Conservation (phyloP, 2,797 vertebrate genomes). For the Cynodonichthys magdalenae region DNA sequence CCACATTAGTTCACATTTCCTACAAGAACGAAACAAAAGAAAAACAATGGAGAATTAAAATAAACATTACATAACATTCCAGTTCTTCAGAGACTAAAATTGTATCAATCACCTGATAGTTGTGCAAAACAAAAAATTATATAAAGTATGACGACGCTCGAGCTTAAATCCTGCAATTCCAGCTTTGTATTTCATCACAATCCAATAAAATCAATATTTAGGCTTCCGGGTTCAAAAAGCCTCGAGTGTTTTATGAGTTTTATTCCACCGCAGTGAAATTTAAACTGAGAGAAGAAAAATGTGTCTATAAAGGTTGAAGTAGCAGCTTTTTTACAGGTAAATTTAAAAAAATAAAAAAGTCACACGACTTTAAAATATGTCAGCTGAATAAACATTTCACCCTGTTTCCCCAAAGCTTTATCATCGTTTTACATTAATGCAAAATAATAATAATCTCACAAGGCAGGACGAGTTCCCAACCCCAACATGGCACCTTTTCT, state of each 20-base stretch:
- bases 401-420: conserved; percentile 57
- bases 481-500: conserved; percentile 10
- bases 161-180: conserved; percentile 15
- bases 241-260: background rate
- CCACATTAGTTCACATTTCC: conserved; percentile 18
- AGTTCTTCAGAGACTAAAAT: conserved; percentile 50
- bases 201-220: too few species aligned
- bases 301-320: conserved; percentile 25
- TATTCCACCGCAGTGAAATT: background rate
- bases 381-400: conserved; percentile 42
- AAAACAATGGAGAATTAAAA: conserved; percentile 7
- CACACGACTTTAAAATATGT: conserved; percentile 18
- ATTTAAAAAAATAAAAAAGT: background rate
- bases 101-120: conserved; percentile 44
- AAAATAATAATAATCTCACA: conserved; percentile 64
- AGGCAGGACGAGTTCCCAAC: conserved; percentile 38
- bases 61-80: conserved; percentile 51
- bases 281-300: background rate
- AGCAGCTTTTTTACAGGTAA: conserved; percentile 26
- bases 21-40: conserved; percentile 31
- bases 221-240: background rate
- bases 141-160: background rate
- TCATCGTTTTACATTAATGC: conserved; percentile 17
- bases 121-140: conserved; percentile 65
- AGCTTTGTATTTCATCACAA: conserved; percentile 28